Percentiles rank a stretch among this genome's conserved stretches.
phyloP scores from a whole-genome alignment of 2,113 vertebrate genomes.

The Anolis sagrei region DNA sequence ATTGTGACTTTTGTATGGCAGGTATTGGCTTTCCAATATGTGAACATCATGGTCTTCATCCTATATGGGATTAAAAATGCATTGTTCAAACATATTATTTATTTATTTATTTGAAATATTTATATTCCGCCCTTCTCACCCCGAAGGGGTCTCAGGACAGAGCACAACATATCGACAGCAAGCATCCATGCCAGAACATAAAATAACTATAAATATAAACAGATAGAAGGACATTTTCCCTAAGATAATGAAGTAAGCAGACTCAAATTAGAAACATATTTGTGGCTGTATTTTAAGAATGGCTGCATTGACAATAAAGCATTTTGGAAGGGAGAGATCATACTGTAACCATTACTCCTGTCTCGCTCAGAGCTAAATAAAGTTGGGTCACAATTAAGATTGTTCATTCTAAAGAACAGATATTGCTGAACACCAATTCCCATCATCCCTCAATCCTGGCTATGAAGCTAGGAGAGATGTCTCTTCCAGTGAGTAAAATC shows the following conservation, averaged over 20 bases:
- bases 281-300: not conserved
- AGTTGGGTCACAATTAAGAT: not conserved
- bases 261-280: not conserved
- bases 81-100: slow-evolving; percentile 51
- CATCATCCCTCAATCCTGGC: not conserved
- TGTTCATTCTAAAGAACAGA: not conserved
- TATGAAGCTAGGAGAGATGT: not conserved
- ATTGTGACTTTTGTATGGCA: slow-evolving; percentile 91
- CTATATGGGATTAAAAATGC: slow-evolving; percentile 73
- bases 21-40: slow-evolving; percentile 78
- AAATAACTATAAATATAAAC: too few species aligned
- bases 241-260: not conserved
- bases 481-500: not conserved
- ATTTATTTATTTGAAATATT: too few species aligned
- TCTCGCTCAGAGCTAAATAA: not conserved
- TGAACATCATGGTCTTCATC: slow-evolving; percentile 80
- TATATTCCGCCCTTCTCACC: too few species aligned
- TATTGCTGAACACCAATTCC: not conserved
- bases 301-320: not conserved
- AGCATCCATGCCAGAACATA: too few species aligned
- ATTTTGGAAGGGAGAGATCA: not conserved
- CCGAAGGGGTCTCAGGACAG: too few species aligned
- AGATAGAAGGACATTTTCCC: not conserved
- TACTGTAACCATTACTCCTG: not conserved
- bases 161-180: too few species aligned